phyloP scores from a whole-genome alignment of 2,888 invertebrate species.

The Aphrophora alni region DNA sequence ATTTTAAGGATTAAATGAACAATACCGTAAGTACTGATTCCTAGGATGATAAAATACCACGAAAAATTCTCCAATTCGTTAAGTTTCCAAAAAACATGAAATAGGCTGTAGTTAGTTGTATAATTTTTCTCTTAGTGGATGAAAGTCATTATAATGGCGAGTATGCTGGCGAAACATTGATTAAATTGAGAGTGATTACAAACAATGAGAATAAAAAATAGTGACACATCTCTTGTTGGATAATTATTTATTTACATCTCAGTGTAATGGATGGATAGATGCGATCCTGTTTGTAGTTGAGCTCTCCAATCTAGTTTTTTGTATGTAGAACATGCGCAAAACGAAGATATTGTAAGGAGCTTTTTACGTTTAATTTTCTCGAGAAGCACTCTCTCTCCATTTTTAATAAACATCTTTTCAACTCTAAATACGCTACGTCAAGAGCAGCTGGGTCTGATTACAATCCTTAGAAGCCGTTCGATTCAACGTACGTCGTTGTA shows the following conservation, averaged over 20 bases:
- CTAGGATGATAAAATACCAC: too few relatives aligned
- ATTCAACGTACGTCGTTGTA: neutral
- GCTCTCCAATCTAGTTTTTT: neutral
- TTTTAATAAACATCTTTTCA: constrained; percentile 9
- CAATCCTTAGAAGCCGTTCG: neutral
- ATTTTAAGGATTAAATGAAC: too few relatives aligned
- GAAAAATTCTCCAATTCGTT: too few relatives aligned
- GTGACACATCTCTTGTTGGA: neutral
- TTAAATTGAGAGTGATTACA: too few relatives aligned
- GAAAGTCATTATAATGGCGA: too few relatives aligned
- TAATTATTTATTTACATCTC: neutral
- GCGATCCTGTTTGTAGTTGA: neutral
- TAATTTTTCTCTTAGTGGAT: too few relatives aligned
- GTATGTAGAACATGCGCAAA: neutral
- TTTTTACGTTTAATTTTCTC: constrained; percentile 4
- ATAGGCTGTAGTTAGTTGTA: too few relatives aligned
- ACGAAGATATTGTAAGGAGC: neutral
- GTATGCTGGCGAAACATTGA: too few relatives aligned
- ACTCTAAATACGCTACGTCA: neutral
- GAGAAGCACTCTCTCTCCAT: neutral
- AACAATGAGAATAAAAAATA: too few relatives aligned
- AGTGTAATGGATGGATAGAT: neutral
- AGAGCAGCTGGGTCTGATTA: neutral
- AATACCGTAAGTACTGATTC: too few relatives aligned
- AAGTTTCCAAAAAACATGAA: too few relatives aligned